Evolutionary conservation across 2,888 invertebrate genomes (phyloP).

Genomic region (Serrognathus titanus): DNA sequence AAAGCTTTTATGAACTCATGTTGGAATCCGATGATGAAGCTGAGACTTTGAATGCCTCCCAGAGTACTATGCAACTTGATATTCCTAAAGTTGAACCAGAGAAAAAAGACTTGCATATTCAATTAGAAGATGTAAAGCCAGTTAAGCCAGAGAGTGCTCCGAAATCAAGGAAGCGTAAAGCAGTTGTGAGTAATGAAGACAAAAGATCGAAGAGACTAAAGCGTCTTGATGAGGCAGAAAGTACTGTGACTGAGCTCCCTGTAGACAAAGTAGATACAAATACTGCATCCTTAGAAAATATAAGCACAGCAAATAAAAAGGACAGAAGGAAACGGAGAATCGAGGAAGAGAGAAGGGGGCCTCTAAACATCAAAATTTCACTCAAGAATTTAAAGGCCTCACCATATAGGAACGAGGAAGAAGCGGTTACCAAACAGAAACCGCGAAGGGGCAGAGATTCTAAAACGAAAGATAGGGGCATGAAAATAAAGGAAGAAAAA

Average conservation of each 20-base stretch:
- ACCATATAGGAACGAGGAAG: neutral
- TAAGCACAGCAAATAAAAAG: neutral
- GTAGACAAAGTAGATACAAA: too few relatives aligned
- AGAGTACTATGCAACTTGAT: too few relatives aligned
- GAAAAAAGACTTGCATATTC: neutral
- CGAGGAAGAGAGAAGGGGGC: neutral
- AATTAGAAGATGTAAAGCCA: neutral
- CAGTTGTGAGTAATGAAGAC: too few relatives aligned
- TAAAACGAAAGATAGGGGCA: neutral
- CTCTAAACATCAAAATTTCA: slow-evolving; percentile 17
- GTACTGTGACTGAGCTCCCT: too few relatives aligned
- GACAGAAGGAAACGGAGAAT: too few relatives aligned
- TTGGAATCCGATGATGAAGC: neutral
- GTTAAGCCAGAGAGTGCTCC: neutral
- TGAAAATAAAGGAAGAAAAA: neutral
- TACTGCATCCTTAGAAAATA: neutral
- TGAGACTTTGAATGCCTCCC: too few relatives aligned
- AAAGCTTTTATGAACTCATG: neutral
- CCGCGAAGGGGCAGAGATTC: neutral
- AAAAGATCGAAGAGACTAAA: too few relatives aligned
- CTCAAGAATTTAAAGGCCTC: slow-evolving; percentile 11
- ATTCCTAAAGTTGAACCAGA: neutral
- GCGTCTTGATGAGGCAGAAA: too few relatives aligned
- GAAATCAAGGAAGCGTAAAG: neutral
- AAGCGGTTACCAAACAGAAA: neutral